These are phyloP conservation scores for Anagrus nilaparvatae DNA, from an alignment of 1,140 invertebrate species.

Conservation along the genomic window DNA sequence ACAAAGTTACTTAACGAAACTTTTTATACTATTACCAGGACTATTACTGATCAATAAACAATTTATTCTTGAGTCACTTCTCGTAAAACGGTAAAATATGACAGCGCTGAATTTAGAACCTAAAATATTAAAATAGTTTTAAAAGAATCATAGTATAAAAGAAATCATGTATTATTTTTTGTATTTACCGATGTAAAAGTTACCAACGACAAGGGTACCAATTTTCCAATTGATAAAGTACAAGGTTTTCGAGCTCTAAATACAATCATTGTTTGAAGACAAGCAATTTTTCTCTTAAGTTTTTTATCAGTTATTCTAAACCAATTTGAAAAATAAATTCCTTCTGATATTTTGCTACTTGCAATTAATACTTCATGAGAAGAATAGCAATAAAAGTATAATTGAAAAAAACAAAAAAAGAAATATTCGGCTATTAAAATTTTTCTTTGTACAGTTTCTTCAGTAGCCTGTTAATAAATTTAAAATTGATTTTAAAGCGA, in stretches of 20 bases:
- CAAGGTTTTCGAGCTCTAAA: constrained; percentile 17
- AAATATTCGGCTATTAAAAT: constrained; percentile 16
- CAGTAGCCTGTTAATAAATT: no score
- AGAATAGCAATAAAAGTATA: constrained; percentile 22
- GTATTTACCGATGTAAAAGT: constrained; percentile 21
- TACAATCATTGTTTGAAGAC: constrained; percentile 16
- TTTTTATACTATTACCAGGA: no score
- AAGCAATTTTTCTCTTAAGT: constrained; percentile 16
- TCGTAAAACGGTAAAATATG: constrained; percentile 22
- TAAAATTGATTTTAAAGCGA: no score
- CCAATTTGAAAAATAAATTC: constrained; percentile 21
- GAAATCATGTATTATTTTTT: neutral
- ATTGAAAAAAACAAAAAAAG: constrained; percentile 10
- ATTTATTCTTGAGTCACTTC: constrained; percentile 11
- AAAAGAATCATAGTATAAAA: neutral
- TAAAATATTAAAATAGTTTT: constrained; percentile 12
- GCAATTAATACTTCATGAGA: constrained; percentile 22
- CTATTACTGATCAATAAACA: no score
- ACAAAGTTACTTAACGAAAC: no score
- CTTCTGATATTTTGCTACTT: constrained; percentile 17
- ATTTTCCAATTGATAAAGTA: constrained; percentile 22
- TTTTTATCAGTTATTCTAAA: constrained; percentile 8
- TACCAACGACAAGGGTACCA: constrained; percentile 18
- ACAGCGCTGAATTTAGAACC: constrained; percentile 21
- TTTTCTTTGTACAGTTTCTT: neutral